A percentile compares a stretch with the other conserved stretches of the same genome.
phyloP scores from a whole-genome alignment of 1,140 invertebrate genomes.

The Zaprionus nigranus region DNA sequence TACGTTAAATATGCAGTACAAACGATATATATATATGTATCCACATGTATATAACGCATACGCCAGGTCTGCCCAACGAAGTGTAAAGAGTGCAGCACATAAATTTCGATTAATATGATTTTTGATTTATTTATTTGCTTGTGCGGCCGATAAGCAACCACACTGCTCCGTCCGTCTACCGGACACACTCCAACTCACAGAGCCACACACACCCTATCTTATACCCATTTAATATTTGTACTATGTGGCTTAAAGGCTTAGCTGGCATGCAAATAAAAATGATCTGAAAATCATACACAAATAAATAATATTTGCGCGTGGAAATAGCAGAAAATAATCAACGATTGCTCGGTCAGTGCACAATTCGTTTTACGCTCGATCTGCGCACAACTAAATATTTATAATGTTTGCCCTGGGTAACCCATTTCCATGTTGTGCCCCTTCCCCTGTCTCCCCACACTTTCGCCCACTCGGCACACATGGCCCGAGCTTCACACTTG shows the following conservation, averaged over 20 bases:
- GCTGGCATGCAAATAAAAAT: slow-evolving; percentile 59
- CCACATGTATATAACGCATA: slow-evolving; percentile 27
- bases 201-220: background rate
- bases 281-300: slow-evolving; percentile 60
- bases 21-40: slow-evolving; percentile 35
- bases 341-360: slow-evolving; percentile 64
- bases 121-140: slow-evolving; percentile 38
- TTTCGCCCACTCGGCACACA: background rate
- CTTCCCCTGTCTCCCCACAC: background rate
- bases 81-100: slow-evolving; percentile 43
- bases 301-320: slow-evolving; percentile 48
- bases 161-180: background rate
- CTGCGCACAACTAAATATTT: slow-evolving; percentile 48
- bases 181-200: background rate
- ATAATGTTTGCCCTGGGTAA: slow-evolving; percentile 28
- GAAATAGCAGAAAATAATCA: slow-evolving; percentile 35
- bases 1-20: slow-evolving; percentile 17
- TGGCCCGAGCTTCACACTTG: slow-evolving; percentile 27
- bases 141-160: slow-evolving; percentile 19
- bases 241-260: slow-evolving; percentile 65
- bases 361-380: slow-evolving; percentile 56
- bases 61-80: slow-evolving; percentile 30
- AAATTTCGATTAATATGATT: slow-evolving; percentile 64
- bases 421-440: background rate
- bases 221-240: slow-evolving; percentile 11